Evolutionary conservation across 2,888 invertebrate genomes (phyloP), one percentile per base, ranked within the genome.

Genomic region (Anticlea derivata): DNA sequence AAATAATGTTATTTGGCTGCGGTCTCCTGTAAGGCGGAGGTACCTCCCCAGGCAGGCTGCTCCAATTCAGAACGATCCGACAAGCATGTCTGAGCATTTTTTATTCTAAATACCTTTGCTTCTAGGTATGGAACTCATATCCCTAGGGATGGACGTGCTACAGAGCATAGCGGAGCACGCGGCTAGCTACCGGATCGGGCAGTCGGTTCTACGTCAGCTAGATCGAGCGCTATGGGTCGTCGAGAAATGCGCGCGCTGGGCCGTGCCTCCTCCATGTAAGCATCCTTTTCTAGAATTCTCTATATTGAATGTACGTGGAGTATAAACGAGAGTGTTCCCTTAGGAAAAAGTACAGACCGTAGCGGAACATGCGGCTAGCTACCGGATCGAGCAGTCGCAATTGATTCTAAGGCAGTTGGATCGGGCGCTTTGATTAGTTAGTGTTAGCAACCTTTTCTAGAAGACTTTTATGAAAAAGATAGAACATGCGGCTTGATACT

Each of bases 231-330:
- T 93, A 0, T 91, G 91, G 91, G 78, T 91, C 7, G 65, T 92
- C 0, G 93, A 93, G 68, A 92, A 92, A 61, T 87, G 91, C 20
- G 87, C 92, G 0, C 81, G 91, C 48, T 93, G 93, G 93, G 92
- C 92, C 5, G 83, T 92, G 20, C 92, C 92, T 0, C 88, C 87
- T 0, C 84, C 87, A 0, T 50, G 90, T 91, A 65, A 73, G 79
- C 5, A 43, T 23, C n/a, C n/a, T n/a, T n/a, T n/a, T n/a, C n/a
- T n/a, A n/a, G n/a, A n/a, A n/a, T n/a, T n/a, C n/a, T n/a, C n/a
- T n/a, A n/a, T n/a, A n/a, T n/a, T n/a, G n/a, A n/a, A n/a, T n/a
- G n/a, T n/a, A n/a, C n/a, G n/a, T n/a, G n/a, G n/a, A n/a, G n/a
- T n/a, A n/a, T n/a, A n/a, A n/a, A n/a, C n/a, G n/a, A n/a, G n/a